Conservation (phyloP, 2,113 vertebrate species). For the Equus quagga region DNA sequence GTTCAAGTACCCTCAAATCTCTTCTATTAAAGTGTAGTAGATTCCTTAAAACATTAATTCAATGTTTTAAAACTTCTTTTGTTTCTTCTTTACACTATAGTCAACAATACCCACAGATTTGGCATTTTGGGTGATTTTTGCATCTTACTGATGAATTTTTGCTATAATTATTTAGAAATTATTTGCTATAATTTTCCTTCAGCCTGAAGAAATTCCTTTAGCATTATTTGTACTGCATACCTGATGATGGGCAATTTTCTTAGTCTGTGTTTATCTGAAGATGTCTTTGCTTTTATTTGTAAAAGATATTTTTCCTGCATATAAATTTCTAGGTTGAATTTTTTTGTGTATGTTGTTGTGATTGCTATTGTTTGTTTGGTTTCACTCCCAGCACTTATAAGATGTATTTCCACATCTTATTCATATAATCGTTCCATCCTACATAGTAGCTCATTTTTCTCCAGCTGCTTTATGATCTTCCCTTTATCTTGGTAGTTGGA, state of each 20-base stretch:
- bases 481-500: background rate
- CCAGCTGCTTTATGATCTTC: background rate
- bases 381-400: background rate
- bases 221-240: background rate
- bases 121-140: background rate
- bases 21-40: too few relatives aligned
- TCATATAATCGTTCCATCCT: background rate
- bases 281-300: background rate
- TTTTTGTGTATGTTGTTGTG: background rate
- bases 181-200: background rate
- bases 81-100: background rate
- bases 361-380: background rate
- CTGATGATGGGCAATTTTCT: background rate
- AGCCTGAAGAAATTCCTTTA: background rate
- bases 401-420: background rate
- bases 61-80: background rate
- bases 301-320: background rate
- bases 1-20: too few relatives aligned
- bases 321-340: background rate
- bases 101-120: background rate
- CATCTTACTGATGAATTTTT: background rate
- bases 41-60: background rate
- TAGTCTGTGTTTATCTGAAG: background rate
- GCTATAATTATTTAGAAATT: too few relatives aligned
- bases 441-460: background rate